Conservation (phyloP, 35 echinoderm and acorn worm species). For the Chiridota heheva region DNA sequence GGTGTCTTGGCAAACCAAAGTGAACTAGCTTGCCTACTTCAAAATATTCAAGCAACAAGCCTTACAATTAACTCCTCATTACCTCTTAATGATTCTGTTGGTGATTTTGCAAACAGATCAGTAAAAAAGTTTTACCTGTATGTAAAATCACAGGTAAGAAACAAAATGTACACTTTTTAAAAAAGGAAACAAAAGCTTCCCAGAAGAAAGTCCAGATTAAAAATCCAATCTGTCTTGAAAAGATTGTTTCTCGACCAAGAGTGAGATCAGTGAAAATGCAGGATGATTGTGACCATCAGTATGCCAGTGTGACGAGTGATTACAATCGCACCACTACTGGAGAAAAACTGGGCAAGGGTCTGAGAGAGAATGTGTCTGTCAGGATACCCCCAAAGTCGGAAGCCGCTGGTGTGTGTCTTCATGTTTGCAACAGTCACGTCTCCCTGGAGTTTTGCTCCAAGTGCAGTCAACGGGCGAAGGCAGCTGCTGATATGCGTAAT, state of each 20-base stretch:
- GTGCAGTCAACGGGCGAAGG: slow-evolving; percentile 64
- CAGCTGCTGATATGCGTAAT: no score
- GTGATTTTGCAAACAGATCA: not conserved
- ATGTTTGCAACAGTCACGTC: slow-evolving; percentile 58
- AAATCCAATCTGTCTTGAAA: slow-evolving; percentile 14
- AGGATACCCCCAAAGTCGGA: not conserved
- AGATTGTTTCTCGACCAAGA: not conserved
- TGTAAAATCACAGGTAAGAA: slow-evolving; percentile 17
- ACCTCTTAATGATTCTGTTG: slow-evolving; percentile 61
- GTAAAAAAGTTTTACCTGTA: not conserved
- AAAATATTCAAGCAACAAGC: slow-evolving; percentile 63
- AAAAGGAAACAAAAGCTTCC: not conserved
- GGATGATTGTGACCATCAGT: no score
- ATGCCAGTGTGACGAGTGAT: no score
- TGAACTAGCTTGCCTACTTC: slow-evolving; percentile 48
- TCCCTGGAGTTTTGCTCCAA: slow-evolving; percentile 76
- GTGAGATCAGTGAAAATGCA: not conserved
- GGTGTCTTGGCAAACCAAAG: slow-evolving; percentile 81
- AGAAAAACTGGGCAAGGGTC: not conserved
- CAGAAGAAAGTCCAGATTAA: slow-evolving; percentile 2
- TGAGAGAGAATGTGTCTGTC: not conserved
- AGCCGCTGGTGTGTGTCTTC: slow-evolving; percentile 59
- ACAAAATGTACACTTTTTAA: not conserved
- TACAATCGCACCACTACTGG: not conserved
- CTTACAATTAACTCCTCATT: no score